These are phyloP conservation scores for Drosophila fuyamai DNA, from an alignment of 1,140 invertebrate species.

Conservation along the genomic window DNA sequence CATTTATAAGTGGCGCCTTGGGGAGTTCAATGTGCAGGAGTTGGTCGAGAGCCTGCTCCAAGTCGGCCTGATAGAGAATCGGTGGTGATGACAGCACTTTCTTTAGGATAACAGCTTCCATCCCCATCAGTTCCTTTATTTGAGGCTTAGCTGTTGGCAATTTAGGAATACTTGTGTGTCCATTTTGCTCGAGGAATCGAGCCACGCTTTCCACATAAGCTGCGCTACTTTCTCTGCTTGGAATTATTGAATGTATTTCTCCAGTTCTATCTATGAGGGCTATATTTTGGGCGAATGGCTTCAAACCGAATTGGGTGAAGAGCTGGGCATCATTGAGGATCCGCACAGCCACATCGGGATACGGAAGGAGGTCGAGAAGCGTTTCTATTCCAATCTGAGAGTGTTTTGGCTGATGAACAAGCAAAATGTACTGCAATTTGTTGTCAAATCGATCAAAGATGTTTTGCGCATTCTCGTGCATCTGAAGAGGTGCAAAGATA, in stretches of 20 bases:
- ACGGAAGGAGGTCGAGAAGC: slow-evolving; percentile 3
- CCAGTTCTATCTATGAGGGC: slow-evolving; percentile 13
- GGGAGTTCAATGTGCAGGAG: slow-evolving; percentile 51
- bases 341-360: slow-evolving; percentile 6
- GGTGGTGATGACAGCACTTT: slow-evolving; percentile 13
- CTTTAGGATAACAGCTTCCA: slow-evolving; percentile 17
- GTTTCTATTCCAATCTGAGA: slow-evolving; percentile 33
- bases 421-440: neutral
- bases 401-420: slow-evolving; percentile 9
- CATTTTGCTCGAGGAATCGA: slow-evolving; percentile 1
- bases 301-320: slow-evolving; percentile 19
- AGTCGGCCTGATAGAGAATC: slow-evolving; percentile 39
- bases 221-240: neutral
- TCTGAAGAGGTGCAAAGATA: slow-evolving; percentile 13
- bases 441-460: too few relatives aligned
- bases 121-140: neutral
- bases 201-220: slow-evolving; percentile 24
- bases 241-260: neutral
- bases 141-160: neutral
- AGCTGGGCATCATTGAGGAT: neutral
- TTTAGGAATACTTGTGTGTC: neutral
- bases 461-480: neutral
- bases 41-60: slow-evolving; percentile 51
- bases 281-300: neutral
- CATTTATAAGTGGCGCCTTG: slow-evolving; percentile 21